Base-by-base conservation (phyloP, 1,140 invertebrate genomes). In the Pogonomyrmex barbatus region DNA sequence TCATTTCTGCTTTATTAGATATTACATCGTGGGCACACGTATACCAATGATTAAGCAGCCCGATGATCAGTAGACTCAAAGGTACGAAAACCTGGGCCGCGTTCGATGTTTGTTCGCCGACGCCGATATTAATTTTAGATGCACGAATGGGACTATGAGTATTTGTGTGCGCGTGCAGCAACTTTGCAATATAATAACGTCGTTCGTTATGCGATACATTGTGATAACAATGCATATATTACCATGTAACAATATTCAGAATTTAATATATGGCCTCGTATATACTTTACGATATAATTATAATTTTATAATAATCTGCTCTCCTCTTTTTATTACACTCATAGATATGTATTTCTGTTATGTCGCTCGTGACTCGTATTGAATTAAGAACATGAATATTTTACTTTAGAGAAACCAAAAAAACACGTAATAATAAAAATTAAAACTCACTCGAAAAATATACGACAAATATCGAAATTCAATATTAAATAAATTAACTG, bases 51-150 rank as follows among this genome's bases (percentile, higher is more conserved):
- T 83, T 83, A 83, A 83, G 79, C 79, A 83, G 79, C 45, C 30
- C 68, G 79, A 83, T 83, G 79, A 83, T 83, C 79, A 83, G 79
- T 83, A 75, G 79, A 75, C 68, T 83, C 79, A 83, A 83, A 83
- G 79, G 52, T 83, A 83, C 68, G 79, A 83, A 83, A 83, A 83
- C 58, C 79, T 83, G 56, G 24, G 68, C 68, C 68, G 65, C 17
- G 79, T 10, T 73, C 79, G 79, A 83, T 83, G 79, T 75, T 83
- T 83, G 68, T 50, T 47, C 68, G 42, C 56, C 42, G 54, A 83
- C 68, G 68, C 79, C 79, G 68, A 50, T 63, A 75, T 83, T 83
- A 83, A 83, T 83, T 83, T 83, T 83, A 83, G 67, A 83, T 83
- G 54, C 54, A 36, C 79, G 39, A 83, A 83, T 83, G 68, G 79